Base-by-base conservation (phyloP, 2,888 invertebrate genomes). In the Dinocampus coccinellae region DNA sequence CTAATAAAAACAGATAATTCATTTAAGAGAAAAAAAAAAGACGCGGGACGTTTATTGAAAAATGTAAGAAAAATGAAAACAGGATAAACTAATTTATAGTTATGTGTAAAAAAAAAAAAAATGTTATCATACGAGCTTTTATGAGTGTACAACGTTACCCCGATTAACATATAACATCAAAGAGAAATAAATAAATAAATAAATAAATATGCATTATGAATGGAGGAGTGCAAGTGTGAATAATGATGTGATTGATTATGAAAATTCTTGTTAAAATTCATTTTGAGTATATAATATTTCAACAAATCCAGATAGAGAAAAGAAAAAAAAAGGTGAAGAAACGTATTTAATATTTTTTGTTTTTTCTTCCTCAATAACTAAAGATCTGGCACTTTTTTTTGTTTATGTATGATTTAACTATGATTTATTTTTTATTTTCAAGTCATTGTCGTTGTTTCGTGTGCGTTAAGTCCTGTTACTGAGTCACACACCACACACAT, bases 31-130 rank as follows among this genome's bases (percentile, higher is more conserved):
- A 4, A 72, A 75, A 65, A 65, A 75, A 66, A 71, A 74, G 73
- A 77, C 78, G 77, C 79, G 72, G 77, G 77, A 77, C 75, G 76
- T 78, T 79, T 73, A 73, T 65, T 73, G 76, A 76, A 60, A 75
- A 74, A 63, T 24, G 42, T 63, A 33, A 68, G 63, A 26, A 13
- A 57, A 29, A 13, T 29, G 3, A 75, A 67, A 33, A 70, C 62
- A 70, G 13, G n/a, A 39, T 3, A 13, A 39, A n/a, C n/a, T n/a
- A n/a, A 39, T 39, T 75, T 67, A 22, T 66, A 75, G 73, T 73
- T 73, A 70, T 73, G 68, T 73, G 70, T 70, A 71, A 66, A 69
- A 73, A 70, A 73, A 68, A 73, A 70, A 53, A 58, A 73, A 42
- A 62, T 76, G 74, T 74, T 75, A 76, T 73, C 57, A 75, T 70